Conservation (phyloP, 2,113 vertebrate species). For the Taxidea taxus region DNA sequence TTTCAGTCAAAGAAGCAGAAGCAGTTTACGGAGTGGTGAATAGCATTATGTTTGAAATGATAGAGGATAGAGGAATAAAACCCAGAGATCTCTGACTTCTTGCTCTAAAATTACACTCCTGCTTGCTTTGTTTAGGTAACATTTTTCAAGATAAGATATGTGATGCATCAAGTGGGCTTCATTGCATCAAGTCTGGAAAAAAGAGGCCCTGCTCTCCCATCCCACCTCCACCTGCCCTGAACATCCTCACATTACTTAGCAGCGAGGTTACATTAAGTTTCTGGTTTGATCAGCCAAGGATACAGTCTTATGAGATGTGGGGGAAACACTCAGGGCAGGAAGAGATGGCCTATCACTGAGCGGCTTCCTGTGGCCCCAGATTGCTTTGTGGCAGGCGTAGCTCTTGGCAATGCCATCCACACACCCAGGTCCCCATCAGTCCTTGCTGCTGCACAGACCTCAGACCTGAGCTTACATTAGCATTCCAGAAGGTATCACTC, state of each 20-base stretch:
- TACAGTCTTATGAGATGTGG: background rate
- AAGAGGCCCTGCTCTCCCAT: background rate
- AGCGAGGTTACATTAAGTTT: background rate
- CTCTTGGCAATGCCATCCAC: background rate
- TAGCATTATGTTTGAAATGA: background rate
- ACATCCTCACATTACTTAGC: background rate
- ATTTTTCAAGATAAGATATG: background rate
- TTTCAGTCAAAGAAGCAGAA: conserved; percentile 27
- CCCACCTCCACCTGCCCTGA: too few species aligned
- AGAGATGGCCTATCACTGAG: background rate
- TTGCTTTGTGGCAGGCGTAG: background rate
- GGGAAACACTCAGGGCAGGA: background rate
- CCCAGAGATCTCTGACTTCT: background rate
- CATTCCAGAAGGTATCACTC: background rate
- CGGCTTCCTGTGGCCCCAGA: background rate
- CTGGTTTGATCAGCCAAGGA: background rate
- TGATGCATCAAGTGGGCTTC: background rate
- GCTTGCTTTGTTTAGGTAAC: background rate
- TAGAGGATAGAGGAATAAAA: background rate
- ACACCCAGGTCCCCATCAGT: background rate
- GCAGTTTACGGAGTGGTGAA: background rate
- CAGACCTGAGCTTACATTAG: background rate
- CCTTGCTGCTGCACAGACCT: background rate
- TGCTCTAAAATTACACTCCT: background rate
- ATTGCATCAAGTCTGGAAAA: background rate